Conservation (phyloP, 2,113 vertebrate genomes). For the Glaucidium brasilianum region DNA sequence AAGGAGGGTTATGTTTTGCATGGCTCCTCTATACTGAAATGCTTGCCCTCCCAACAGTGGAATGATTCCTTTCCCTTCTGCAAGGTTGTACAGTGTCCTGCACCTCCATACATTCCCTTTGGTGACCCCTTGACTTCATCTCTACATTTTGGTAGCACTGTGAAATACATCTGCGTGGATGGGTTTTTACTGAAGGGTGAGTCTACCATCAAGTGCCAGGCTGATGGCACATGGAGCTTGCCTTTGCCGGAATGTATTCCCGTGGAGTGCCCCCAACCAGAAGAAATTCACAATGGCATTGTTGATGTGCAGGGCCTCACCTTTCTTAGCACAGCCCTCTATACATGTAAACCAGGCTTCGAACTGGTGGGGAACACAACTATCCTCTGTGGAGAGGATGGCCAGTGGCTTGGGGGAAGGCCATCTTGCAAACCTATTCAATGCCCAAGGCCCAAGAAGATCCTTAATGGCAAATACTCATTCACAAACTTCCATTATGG, state of each 20-base stretch:
- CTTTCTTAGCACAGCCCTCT: constrained; percentile 93
- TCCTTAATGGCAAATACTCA: constrained; percentile 81
- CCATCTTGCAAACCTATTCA: constrained; percentile 88
- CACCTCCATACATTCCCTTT: constrained; percentile 86
- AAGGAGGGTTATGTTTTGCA: constrained; percentile 86
- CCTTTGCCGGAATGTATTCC: constrained; percentile 90
- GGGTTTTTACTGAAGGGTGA: constrained; percentile 86
- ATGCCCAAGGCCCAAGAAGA: constrained; percentile 83
- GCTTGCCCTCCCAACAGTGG: constrained; percentile 86
- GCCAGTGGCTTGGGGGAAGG: constrained; percentile 91
- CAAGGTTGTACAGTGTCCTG: constrained; percentile 82
- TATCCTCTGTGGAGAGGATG: constrained; percentile 90
- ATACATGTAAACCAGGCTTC: constrained; percentile 91
- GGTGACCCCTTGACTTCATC: constrained; percentile 75
- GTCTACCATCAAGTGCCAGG: constrained; percentile 77
- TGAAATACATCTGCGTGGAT: constrained; percentile 87
- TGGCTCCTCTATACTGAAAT: constrained; percentile 85
- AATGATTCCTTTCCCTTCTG: constrained; percentile 93
- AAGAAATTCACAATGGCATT: constrained; percentile 88
- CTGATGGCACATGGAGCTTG: constrained; percentile 84
- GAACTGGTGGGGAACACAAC: constrained; percentile 87
- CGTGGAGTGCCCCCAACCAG: constrained; percentile 93
- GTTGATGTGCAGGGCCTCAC: constrained; percentile 96
- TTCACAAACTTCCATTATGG: constrained; percentile 85
- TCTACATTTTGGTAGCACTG: constrained; percentile 79